These are phyloP conservation scores for Phalloptychus januarius DNA, from an alignment of 2,797 vertebrate genomes.

Conservation along the genomic window DNA sequence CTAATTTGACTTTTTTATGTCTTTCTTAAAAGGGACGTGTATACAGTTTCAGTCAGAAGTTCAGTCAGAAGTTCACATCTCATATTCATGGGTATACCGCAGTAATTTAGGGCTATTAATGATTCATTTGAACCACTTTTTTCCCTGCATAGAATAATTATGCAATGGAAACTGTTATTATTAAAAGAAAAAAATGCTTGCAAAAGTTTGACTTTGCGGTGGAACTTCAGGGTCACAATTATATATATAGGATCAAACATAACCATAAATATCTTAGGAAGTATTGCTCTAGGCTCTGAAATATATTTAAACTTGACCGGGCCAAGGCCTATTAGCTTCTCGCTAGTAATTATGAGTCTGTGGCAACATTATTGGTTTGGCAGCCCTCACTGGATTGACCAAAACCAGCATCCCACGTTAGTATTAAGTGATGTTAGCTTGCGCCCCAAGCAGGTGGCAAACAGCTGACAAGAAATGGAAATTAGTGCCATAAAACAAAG, in stretches of 20 bases:
- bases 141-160: neutral
- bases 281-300: neutral
- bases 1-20: slow-evolving; percentile 3
- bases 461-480: too few species aligned
- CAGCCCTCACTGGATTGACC: neutral
- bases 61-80: neutral
- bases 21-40: neutral
- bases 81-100: neutral
- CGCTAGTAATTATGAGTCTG: neutral
- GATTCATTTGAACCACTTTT: neutral
- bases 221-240: neutral
- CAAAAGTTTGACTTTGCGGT: neutral
- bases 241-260: neutral
- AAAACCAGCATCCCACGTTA: neutral
- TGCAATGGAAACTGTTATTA: neutral
- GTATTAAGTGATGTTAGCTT: too few species aligned
- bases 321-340: neutral
- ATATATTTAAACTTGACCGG: neutral
- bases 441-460: too few species aligned
- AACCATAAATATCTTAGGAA: neutral
- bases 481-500: too few species aligned
- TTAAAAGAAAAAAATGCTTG: neutral
- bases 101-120: neutral
- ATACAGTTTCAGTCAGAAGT: neutral
- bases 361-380: neutral